Evolutionary conservation across 2,888 invertebrate genomes (phyloP), one percentile per base, ranked within the genome.

Genomic region (Biston betularia): DNA sequence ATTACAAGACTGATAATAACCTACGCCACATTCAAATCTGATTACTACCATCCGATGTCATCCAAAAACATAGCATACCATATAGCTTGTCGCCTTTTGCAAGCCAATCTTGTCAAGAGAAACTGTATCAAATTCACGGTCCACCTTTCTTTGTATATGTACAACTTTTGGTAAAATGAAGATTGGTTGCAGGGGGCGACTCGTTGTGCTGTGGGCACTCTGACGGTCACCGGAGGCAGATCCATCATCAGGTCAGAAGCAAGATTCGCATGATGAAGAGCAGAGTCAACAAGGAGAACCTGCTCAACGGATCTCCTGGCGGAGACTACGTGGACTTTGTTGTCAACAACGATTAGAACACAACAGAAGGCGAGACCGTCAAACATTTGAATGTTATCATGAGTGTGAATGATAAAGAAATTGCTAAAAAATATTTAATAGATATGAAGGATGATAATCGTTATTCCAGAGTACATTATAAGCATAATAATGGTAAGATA

Each of bases 131-230:
- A 35, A 38, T 38, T 40, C 24, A 44, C 38, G 50, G 63, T 56
- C 33, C 40, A n/a, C 15, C 12, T 33, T 46, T 45, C 48, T n/a
- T 10, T 38, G 46, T 56, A n/a, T 40, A 10, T 64, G 14, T 53
- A 10, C 52, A 54, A 35, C 15, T 50, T 55, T 33, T 65, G 54
- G 58, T 55, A 77, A 77, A 72, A 75, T 61, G 76, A 82, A 85
- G 83, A 87, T 89, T 90, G 89, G 87, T 91, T 93, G 91, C 92
- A 93, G 92, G 91, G 85, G 93, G 92, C 81, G 93, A 89, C 80
- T 75, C 86, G 72, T 77, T 84, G 69, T 86, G 84, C 81, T 86
- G 84, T 75, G 75, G 64, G 49, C 85, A 86, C 53, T 87, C 86
- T 0, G 77, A 88, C 57, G 93, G 92, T 3, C 93, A 92, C 57